These are phyloP conservation scores for Hesperophylax magnus DNA, from an alignment of 1,140 invertebrate species.

Conservation along the genomic window DNA sequence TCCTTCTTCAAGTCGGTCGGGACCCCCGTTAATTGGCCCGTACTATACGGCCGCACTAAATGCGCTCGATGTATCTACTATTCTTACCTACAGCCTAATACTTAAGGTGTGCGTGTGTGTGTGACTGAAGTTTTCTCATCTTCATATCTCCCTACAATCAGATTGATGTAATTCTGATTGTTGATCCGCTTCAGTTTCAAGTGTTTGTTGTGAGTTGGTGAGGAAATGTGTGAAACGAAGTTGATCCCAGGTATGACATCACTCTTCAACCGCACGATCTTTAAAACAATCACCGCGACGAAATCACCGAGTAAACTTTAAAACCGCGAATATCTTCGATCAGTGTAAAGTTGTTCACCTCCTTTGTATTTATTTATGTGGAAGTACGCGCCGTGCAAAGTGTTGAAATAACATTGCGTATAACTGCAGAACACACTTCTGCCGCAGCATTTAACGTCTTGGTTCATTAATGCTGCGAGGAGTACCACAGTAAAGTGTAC, in stretches of 20 bases:
- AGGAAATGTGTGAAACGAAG: conserved; percentile 7
- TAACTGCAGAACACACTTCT: conserved; percentile 5
- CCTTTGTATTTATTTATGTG: conserved; percentile 11
- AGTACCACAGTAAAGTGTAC: too few relatives aligned
- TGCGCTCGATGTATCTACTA: too few relatives aligned
- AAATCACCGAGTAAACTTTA: not conserved
- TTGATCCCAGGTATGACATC: conserved; percentile 27
- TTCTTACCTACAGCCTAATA: too few relatives aligned
- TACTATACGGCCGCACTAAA: not conserved
- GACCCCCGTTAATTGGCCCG: conserved; percentile 21
- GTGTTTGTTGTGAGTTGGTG: conserved; percentile 25
- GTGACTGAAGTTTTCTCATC: not conserved
- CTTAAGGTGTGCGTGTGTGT: too few relatives aligned
- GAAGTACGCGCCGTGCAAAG: not conserved
- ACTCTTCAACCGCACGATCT: conserved; percentile 10
- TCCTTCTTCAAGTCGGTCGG: conserved; percentile 4
- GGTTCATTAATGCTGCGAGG: conserved; percentile 14
- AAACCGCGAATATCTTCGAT: conserved; percentile 5
- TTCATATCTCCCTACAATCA: not conserved
- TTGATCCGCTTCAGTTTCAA: conserved; percentile 18
- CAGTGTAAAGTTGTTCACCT: conserved; percentile 22
- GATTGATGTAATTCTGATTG: too few relatives aligned
- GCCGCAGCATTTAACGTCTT: conserved; percentile 26
- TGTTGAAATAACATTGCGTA: conserved; percentile 21
- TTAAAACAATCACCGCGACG: conserved; percentile 28